phyloP scores from a whole-genome alignment of 2,113 vertebrate species.

The Lepidothrix coronata region DNA sequence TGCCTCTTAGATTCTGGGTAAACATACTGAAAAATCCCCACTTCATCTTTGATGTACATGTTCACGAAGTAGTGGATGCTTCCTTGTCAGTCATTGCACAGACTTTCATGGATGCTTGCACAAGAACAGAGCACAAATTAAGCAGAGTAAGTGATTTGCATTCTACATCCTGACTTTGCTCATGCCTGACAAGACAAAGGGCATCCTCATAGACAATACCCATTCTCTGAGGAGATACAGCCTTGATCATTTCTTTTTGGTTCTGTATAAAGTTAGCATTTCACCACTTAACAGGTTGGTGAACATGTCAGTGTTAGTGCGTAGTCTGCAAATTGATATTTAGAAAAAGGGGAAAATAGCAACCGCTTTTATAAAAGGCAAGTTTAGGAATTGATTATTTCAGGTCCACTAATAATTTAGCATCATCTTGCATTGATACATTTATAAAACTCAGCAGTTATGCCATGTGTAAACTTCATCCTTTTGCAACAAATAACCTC shows the following conservation, averaged over 20 bases:
- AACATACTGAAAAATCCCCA: slow-evolving; percentile 99
- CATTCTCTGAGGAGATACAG: slow-evolving; percentile 14
- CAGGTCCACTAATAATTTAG: background rate
- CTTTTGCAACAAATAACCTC: background rate
- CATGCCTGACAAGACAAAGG: slow-evolving; percentile 37
- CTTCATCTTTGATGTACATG: slow-evolving; percentile 96
- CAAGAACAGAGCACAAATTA: slow-evolving; percentile 97
- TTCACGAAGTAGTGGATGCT: slow-evolving; percentile 94
- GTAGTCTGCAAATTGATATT: background rate
- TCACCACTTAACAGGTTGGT: background rate
- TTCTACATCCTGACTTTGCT: slow-evolving; percentile 24
- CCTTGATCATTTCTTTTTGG: background rate
- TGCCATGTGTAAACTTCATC: background rate
- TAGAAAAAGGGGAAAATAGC: background rate
- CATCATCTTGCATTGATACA: background rate
- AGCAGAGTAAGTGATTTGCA: slow-evolving; percentile 87
- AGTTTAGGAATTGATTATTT: background rate
- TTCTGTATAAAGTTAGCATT: slow-evolving; percentile 19
- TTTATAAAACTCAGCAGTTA: background rate
- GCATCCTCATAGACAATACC: slow-evolving; percentile 13
- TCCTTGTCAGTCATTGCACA: slow-evolving; percentile 97
- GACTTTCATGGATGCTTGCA: slow-evolving; percentile 99
- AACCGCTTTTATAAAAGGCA: background rate
- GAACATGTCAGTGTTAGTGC: background rate
- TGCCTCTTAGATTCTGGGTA: slow-evolving; percentile 97